Conservation (phyloP, 2,888 invertebrate genomes). For the Eupithecia abbreviata region DNA sequence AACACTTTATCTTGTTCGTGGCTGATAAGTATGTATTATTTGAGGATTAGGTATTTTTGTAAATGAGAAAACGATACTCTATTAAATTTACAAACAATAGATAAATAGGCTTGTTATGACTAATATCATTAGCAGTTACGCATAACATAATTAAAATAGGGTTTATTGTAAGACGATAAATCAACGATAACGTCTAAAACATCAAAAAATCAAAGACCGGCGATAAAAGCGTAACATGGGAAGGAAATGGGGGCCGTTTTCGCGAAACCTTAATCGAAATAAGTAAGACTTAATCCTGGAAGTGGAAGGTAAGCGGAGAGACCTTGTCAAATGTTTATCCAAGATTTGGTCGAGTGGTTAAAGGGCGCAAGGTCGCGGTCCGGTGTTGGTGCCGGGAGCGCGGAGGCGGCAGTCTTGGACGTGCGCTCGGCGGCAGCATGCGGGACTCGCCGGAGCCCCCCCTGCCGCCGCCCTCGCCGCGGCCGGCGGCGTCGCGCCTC, state of each 20-base stretch:
- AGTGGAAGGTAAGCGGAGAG: slow-evolving; percentile 37
- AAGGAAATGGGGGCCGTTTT: not conserved
- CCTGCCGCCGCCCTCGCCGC: slow-evolving; percentile 55
- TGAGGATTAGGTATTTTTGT: not conserved
- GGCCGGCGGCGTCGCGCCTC: slow-evolving; percentile 67
- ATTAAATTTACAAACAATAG: slow-evolving; percentile 1
- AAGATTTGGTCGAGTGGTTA: slow-evolving; percentile 63
- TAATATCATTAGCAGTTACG: not conserved
- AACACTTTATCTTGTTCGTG: slow-evolving; percentile 7
- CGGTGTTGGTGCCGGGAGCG: slow-evolving; percentile 42
- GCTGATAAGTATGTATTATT: slow-evolving; percentile 1
- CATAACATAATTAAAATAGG: not conserved
- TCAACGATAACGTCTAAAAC: not conserved
- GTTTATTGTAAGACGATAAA: not conserved
- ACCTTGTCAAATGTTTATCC: slow-evolving; percentile 67
- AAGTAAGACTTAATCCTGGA: slow-evolving; percentile 27
- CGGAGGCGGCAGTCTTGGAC: slow-evolving; percentile 64
- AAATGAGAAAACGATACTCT: not conserved
- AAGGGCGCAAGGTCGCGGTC: slow-evolving; percentile 66
- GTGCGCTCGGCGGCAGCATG: slow-evolving; percentile 67
- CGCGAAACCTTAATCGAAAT: slow-evolving; percentile 30
- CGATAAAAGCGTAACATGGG: not conserved
- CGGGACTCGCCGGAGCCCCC: slow-evolving; percentile 50
- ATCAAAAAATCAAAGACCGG: not conserved
- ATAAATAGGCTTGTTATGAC: not conserved